These are phyloP conservation scores for Noctua janthe DNA, from an alignment of 2,888 invertebrate genomes.

Conservation along the genomic window DNA sequence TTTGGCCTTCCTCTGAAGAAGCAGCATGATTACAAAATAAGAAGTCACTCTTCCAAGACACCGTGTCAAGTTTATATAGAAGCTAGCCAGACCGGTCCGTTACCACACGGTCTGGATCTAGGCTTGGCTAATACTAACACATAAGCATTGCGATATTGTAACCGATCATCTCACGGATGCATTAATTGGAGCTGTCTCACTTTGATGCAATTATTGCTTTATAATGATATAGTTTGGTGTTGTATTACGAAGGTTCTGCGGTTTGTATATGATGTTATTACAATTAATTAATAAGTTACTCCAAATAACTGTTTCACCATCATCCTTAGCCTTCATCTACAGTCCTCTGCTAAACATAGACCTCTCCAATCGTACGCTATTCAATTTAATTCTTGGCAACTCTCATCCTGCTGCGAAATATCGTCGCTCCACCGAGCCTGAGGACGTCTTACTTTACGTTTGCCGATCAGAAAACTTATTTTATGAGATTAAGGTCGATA, in stretches of 20 bases:
- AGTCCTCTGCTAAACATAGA: not conserved
- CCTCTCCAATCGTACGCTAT: not conserved
- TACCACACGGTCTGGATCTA: slow-evolving; percentile 33
- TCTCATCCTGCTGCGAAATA: too few species aligned
- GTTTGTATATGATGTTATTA: not conserved
- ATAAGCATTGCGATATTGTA: slow-evolving; percentile 51
- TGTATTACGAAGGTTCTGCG: slow-evolving; percentile 9
- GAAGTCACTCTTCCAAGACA: not conserved
- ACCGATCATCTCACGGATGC: slow-evolving; percentile 53
- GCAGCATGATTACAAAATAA: not conserved
- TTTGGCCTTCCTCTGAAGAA: not conserved
- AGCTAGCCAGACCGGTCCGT: slow-evolving; percentile 29
- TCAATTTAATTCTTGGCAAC: not conserved
- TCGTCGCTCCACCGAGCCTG: too few species aligned
- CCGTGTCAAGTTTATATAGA: slow-evolving; percentile 54
- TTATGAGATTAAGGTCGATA: not conserved
- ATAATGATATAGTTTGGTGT: slow-evolving; percentile 4
- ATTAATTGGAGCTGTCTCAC: slow-evolving; percentile 46
- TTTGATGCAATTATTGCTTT: slow-evolving; percentile 37
- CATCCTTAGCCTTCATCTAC: not conserved
- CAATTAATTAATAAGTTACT: not conserved
- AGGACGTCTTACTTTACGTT: not conserved
- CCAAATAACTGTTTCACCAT: not conserved
- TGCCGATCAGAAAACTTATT: not conserved
- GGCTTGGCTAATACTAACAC: slow-evolving; percentile 40